phyloP scores from a whole-genome alignment of 1,140 invertebrate species.

The Drosophila pandora region DNA sequence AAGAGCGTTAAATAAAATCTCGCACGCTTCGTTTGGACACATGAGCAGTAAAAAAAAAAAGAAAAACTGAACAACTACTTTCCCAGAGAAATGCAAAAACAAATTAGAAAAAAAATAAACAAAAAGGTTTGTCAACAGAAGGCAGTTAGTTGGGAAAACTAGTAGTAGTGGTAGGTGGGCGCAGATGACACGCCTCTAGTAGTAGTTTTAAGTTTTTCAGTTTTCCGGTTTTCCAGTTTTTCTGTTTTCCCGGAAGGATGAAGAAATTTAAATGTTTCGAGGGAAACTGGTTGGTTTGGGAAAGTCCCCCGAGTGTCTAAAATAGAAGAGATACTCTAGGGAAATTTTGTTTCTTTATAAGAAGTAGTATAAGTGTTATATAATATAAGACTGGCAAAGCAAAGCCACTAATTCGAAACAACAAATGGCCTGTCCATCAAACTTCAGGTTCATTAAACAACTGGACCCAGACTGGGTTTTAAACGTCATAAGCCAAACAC shows the following conservation, averaged over 20 bases:
- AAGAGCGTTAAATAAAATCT: constrained; percentile 72
- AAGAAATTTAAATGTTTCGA: constrained; percentile 8
- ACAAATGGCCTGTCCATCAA: constrained; percentile 54
- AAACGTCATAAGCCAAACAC: constrained; percentile 68
- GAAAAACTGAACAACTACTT: constrained; percentile 19
- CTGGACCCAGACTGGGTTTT: constrained; percentile 19
- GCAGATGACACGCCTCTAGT: constrained; percentile 49
- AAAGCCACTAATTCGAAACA: neutral
- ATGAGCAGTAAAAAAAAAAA: constrained; percentile 3
- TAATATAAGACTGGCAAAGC: too few species aligned
- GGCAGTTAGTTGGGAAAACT: constrained; percentile 44
- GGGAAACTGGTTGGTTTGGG: constrained; percentile 17
- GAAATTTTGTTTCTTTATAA: too few species aligned
- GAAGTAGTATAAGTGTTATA: too few species aligned
- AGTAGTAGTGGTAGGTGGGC: constrained; percentile 42
- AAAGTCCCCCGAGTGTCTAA: neutral
- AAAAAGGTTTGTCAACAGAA: constrained; percentile 70
- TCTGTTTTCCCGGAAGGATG: constrained; percentile 36
- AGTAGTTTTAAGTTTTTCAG: constrained; percentile 35
- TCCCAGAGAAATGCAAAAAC: constrained; percentile 46
- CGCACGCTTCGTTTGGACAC: constrained; percentile 71
- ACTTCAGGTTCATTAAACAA: constrained; percentile 68
- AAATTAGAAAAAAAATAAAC: constrained; percentile 70
- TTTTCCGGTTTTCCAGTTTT: too few species aligned
- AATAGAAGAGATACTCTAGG: too few species aligned